Evolutionary conservation across 2,888 invertebrate species (phyloP), one percentile per base, ranked within the genome.

Genomic region (Harpagoxenus sublaevis): DNA sequence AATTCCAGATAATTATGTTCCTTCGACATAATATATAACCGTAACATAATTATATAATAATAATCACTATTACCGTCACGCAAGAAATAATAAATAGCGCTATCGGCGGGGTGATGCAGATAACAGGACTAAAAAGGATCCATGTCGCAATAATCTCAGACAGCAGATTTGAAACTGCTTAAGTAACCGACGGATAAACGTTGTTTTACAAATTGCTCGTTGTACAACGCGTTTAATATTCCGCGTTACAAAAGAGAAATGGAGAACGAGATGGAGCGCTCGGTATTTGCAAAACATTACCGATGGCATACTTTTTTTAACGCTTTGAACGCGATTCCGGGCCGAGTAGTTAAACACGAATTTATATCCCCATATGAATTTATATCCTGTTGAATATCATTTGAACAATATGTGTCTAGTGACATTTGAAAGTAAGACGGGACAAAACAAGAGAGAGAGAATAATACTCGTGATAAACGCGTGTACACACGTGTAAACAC

Each of bases 1-100:
- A 66, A 66, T 8, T 28, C 28, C n/a, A 23, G 66, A 28, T 45
- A 15, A 18, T 45, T 66, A 45, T 4, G 28, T 66, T 66, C 28
- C 28, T 42, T 66, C 15, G 45, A 28, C 15, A 15, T 28, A 42
- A 23, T 2, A 23, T 39, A 39, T 39, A 66, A 28, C 42, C 18
- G 6, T 23, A 66, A 66, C 45, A 42, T 3, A 66, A 66, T 45
- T 66, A 66, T 45, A 28, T 42, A 66, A 45, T 42, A 42, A 66
- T 66, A 66, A 66, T 66, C 28, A 18, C 23, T 45, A 66, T 66
- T 66, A 28, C 42, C 65, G 42, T 66, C 65, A 66, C 5, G 23
- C 15, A 66, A 66, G 65, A 66, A 42, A 23, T 63, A 63, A 39
- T 66, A 66, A 66, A 66, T 66, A 39, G 3, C 42, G n/a, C 39